Evolutionary conservation across 2,888 invertebrate genomes (phyloP), one percentile per base, ranked within the genome.

Genomic region (Meteorus colon): DNA sequence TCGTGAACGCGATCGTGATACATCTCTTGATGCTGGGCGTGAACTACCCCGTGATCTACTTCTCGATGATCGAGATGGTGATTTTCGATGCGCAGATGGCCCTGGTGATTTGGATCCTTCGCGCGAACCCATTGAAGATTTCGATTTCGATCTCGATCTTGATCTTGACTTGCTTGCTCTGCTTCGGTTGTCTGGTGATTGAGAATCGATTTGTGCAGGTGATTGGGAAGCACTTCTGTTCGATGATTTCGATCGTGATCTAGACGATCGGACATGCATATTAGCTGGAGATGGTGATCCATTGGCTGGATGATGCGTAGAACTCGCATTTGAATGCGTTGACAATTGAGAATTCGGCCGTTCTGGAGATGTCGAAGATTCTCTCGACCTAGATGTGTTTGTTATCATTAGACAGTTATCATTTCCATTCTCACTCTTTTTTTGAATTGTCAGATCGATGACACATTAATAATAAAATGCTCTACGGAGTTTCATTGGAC

Each of bases 241-340:
- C 6, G 83, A 85, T 19, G 88, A 88, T 65, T 81, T 81, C 14
- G 84, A 84, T 63, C 78, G 80, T n/a, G 82, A 83, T 72, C 79
- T 71, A 55, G 75, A 74, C 31, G 34, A 34, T 73, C 77, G 68
- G 51, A 12, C 37, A 60, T n/a, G 51, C 27, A 67, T 69, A 6
- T 67, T 60, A 2, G 45, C 55, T 24, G 14, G 16, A 4, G 82
- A 75, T 62, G 80, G 78, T n/a, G 86, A 87, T 83, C 14, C 87
- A 86, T 79, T 83, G 79, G 37, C 84, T 82, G 77, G 81, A 86
- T 1, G 88, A 88, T 55, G 85, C 83, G 81, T 82, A 4, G 87
- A 87, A 29, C 84, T 86, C 51, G 72, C 79, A 37, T 71, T 79
- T 0, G 81, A 83, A 68, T 31, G 79, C 6, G 76, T 71, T 29